phyloP scores from a whole-genome alignment of 2,113 vertebrate species.

The Oceanites oceanicus region DNA sequence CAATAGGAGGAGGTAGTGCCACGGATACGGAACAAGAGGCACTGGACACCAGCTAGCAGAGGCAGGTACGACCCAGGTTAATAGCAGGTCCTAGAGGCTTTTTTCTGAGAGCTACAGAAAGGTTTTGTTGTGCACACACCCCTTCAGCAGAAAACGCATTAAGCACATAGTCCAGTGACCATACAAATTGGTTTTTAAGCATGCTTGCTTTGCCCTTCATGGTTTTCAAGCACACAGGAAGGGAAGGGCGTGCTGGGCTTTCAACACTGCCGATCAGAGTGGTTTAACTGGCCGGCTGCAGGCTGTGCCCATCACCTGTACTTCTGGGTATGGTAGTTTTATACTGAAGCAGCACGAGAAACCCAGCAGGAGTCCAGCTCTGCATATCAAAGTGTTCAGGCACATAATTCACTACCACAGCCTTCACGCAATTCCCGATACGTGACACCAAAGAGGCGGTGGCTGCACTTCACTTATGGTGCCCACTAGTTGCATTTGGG shows the following conservation, averaged over 20 bases:
- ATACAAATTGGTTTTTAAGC: background rate
- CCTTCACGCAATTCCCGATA: too few relatives aligned
- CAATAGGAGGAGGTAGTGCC: background rate
- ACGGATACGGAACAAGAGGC: fast-evolving
- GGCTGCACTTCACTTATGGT: background rate
- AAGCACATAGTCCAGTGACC: background rate
- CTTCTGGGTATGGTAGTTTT: background rate
- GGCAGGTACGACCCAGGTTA: background rate
- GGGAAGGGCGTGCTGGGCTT: background rate
- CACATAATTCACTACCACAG: background rate
- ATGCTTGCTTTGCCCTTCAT: background rate
- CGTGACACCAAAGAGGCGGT: fast-evolving
- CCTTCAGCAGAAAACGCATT: background rate
- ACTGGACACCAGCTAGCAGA: too few relatives aligned
- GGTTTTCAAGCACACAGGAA: background rate
- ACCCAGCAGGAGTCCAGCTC: background rate
- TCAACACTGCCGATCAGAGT: fast-evolving
- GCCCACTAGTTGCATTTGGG: background rate
- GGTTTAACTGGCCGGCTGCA: background rate
- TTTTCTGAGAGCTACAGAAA: background rate
- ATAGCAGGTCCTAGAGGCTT: background rate
- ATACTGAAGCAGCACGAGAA: background rate
- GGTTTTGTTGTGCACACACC: background rate
- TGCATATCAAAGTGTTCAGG: too few relatives aligned
- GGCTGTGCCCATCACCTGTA: too few relatives aligned